phyloP scores from a whole-genome alignment of 2,797 vertebrate species.

The Epinephelus awoara region DNA sequence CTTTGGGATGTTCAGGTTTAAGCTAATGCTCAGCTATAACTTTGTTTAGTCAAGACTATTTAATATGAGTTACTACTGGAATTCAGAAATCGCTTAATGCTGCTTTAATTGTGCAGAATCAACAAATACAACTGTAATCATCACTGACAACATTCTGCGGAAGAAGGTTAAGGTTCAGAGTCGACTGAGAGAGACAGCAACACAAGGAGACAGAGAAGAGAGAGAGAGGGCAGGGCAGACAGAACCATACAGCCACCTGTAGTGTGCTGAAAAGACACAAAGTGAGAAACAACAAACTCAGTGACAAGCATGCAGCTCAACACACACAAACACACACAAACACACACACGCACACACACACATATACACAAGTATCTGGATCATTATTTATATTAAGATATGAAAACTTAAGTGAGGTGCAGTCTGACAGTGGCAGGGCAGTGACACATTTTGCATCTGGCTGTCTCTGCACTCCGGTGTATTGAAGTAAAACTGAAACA shows the following conservation, averaged over 20 bases:
- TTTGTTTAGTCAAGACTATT: background rate
- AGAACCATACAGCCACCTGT: constrained; percentile 36
- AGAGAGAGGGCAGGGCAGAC: constrained; percentile 19
- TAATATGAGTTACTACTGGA: background rate
- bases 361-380: background rate
- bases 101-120: constrained; percentile 43
- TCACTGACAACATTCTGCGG: constrained; percentile 19
- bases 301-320: constrained; percentile 33
- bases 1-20: background rate
- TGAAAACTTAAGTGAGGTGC: background rate
- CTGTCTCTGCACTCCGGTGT: too few species aligned
- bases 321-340: constrained; percentile 27
- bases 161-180: constrained; percentile 26
- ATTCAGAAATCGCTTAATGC: constrained; percentile 49
- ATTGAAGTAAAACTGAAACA: too few species aligned
- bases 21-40: background rate
- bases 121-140: background rate
- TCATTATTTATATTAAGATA: background rate
- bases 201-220: constrained; percentile 17
- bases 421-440: background rate
- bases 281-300: constrained; percentile 45
- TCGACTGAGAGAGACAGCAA: constrained; percentile 3
- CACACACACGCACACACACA: constrained; percentile 19
- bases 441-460: background rate
- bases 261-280: constrained; percentile 53